Percentiles rank a stretch among this genome's conserved stretches.
Conservation (phyloP, 2,888 invertebrate species). For the Epirrita christyi region DNA sequence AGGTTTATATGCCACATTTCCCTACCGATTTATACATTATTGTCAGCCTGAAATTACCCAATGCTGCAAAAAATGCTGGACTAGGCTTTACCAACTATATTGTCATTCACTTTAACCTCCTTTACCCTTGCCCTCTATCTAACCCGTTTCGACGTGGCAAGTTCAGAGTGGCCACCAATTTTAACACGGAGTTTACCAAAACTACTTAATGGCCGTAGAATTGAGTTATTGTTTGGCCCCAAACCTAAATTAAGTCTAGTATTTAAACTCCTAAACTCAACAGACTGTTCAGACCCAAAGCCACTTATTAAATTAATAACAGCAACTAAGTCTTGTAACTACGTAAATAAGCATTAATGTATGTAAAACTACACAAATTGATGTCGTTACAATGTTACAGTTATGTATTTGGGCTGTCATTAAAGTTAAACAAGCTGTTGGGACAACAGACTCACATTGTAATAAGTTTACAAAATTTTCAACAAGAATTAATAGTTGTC, state of each 20-base stretch:
- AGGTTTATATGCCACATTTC: background rate
- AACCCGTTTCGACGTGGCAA: too few relatives aligned
- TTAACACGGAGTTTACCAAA: background rate
- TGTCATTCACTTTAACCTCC: too few relatives aligned
- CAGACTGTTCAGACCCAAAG: slow-evolving; percentile 1
- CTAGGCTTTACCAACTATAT: too few relatives aligned
- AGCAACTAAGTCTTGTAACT: slow-evolving; percentile 10
- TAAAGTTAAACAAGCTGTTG: slow-evolving; percentile 29
- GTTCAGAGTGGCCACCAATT: too few relatives aligned
- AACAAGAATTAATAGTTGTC: background rate
- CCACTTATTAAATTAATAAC: slow-evolving; percentile 1
- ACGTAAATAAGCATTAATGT: slow-evolving; percentile 4
- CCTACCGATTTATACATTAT: too few relatives aligned
- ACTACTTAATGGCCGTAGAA: background rate
- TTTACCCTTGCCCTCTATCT: too few relatives aligned
- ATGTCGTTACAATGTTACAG: slow-evolving; percentile 15
- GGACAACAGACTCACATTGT: slow-evolving; percentile 25
- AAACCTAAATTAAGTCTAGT: slow-evolving; percentile 4
- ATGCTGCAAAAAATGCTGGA: too few relatives aligned
- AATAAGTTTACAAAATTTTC: slow-evolving; percentile 4
- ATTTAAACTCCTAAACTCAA: background rate
- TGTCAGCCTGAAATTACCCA: too few relatives aligned
- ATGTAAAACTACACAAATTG: slow-evolving; percentile 16
- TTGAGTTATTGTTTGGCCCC: slow-evolving; percentile 3
- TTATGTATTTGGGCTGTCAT: slow-evolving; percentile 24